Percentiles rank a stretch among this genome's conserved stretches.
phyloP scores from a whole-genome alignment of 2,888 invertebrate species.

The Luperina nickerlii region DNA sequence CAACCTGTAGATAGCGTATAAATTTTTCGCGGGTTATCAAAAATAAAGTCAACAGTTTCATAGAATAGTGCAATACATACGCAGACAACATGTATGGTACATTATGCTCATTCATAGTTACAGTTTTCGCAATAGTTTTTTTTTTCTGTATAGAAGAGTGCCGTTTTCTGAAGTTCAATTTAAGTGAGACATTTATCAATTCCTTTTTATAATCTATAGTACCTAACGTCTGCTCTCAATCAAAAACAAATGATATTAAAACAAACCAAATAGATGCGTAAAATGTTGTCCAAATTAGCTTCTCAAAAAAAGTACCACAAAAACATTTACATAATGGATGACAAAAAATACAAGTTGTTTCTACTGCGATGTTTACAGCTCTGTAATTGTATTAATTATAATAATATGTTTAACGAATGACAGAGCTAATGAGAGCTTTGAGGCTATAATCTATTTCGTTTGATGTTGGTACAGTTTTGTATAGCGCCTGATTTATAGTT shows the following conservation, averaged over 20 bases:
- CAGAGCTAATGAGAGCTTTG: conserved; percentile 6
- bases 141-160: too few relatives aligned
- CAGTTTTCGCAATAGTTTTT: too few relatives aligned
- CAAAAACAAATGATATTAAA: conserved; percentile 26
- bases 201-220: not conserved
- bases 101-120: too few relatives aligned
- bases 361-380: conserved; percentile 17
- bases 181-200: not conserved
- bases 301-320: conserved; percentile 32
- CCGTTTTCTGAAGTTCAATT: too few relatives aligned
- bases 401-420: conserved; percentile 27
- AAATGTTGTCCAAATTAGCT: conserved; percentile 35
- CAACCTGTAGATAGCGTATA: too few relatives aligned
- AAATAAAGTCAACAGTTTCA: too few relatives aligned
- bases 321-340: conserved; percentile 21
- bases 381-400: conserved; percentile 39
- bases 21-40: too few relatives aligned
- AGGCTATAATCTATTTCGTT: conserved; percentile 7
- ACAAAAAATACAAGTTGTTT: conserved; percentile 27
- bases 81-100: too few relatives aligned
- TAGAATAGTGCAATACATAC: too few relatives aligned
- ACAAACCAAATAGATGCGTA: conserved; percentile 42
- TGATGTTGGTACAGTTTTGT: not conserved
- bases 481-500: not conserved
- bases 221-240: not conserved